Percentiles rank a stretch among this genome's conserved stretches.
Evolutionary conservation across 2,113 vertebrate genomes (phyloP).

Genomic region (Semnornis frantzii): DNA sequence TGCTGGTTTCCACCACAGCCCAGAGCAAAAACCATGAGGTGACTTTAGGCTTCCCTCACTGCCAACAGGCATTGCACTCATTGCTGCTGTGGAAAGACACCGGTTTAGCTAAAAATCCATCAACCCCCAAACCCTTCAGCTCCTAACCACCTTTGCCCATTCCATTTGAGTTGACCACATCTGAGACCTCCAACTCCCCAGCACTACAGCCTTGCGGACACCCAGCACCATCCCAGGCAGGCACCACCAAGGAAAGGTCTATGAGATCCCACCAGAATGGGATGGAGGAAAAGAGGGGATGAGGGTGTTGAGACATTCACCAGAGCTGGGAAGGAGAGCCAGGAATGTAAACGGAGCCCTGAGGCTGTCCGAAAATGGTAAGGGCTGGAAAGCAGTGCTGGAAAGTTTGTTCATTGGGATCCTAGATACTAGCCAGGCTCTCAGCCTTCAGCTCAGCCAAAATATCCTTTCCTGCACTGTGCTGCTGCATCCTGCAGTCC

Average conservation of each 20-base stretch:
- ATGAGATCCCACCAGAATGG: not conserved
- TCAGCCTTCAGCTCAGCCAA: not conserved
- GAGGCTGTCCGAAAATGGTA: slow-evolving; percentile 64
- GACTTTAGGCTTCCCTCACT: fast-evolving
- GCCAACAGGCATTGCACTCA: not conserved
- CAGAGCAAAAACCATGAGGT: not conserved
- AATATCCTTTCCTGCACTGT: not conserved
- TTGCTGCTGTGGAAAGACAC: not conserved
- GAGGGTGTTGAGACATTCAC: not conserved
- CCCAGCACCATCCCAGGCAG: not conserved
- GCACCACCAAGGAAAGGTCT: not conserved
- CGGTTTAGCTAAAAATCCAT: not conserved
- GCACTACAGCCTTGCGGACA: not conserved
- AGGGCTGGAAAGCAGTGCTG: slow-evolving; percentile 33
- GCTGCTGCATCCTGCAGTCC: not conserved
- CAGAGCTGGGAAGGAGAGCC: not conserved
- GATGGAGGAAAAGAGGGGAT: not conserved
- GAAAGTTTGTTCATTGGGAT: not conserved
- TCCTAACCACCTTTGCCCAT: not conserved
- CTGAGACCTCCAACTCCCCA: fast-evolving
- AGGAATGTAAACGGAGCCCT: slow-evolving; percentile 64
- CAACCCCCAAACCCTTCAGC: not conserved
- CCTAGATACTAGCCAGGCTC: slow-evolving; percentile 40
- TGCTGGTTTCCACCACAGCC: not conserved
- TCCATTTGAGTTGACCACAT: too few species aligned